Evolutionary conservation across 2,113 vertebrate genomes (phyloP).

Genomic region (Lampris megalopsis): DNA sequence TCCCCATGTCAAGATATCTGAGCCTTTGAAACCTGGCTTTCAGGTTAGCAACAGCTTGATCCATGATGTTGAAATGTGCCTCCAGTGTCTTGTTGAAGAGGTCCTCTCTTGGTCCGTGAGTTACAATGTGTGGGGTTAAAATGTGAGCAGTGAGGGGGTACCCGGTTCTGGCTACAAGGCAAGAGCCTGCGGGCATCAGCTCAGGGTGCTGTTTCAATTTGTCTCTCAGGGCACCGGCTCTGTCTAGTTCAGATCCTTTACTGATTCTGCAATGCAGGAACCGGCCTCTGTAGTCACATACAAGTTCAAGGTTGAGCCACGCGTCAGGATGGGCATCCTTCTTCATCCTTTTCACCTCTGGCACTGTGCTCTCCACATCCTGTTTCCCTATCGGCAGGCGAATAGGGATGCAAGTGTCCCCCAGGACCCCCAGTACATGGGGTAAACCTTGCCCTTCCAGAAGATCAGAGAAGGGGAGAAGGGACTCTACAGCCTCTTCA

Average conservation of each 20-base stretch:
- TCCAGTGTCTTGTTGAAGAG: slow-evolving; percentile 73
- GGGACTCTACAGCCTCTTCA: slow-evolving; percentile 41
- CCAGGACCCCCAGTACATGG: slow-evolving; percentile 76
- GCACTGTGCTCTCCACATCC: slow-evolving; percentile 51
- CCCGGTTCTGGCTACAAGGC: slow-evolving; percentile 71
- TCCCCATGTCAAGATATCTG: slow-evolving; percentile 76
- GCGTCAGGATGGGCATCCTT: slow-evolving; percentile 68
- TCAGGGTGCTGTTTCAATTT: slow-evolving; percentile 60
- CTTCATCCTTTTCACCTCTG: slow-evolving; percentile 67
- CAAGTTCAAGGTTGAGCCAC: slow-evolving; percentile 79
- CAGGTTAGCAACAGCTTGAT: slow-evolving; percentile 65
- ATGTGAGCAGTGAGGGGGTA: slow-evolving; percentile 73
- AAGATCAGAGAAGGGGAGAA: slow-evolving; percentile 63
- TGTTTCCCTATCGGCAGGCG: slow-evolving; percentile 69
- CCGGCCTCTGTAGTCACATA: slow-evolving; percentile 66
- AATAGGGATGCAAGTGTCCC: slow-evolving; percentile 76
- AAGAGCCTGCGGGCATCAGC: slow-evolving; percentile 70
- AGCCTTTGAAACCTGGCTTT: slow-evolving; percentile 76
- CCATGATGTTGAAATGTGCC: slow-evolving; percentile 63
- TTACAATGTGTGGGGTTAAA: slow-evolving; percentile 67
- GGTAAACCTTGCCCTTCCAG: slow-evolving; percentile 48
- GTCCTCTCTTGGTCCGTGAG: slow-evolving; percentile 57
- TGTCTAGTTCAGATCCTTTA: slow-evolving; percentile 63
- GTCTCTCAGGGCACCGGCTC: slow-evolving; percentile 60
- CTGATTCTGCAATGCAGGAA: slow-evolving; percentile 77